Percentiles rank a stretch among this genome's conserved stretches.
These are phyloP conservation scores for Ctenochaetus hawaiiensis DNA, from an alignment of 2,797 vertebrate genomes.

Conservation along the genomic window DNA sequence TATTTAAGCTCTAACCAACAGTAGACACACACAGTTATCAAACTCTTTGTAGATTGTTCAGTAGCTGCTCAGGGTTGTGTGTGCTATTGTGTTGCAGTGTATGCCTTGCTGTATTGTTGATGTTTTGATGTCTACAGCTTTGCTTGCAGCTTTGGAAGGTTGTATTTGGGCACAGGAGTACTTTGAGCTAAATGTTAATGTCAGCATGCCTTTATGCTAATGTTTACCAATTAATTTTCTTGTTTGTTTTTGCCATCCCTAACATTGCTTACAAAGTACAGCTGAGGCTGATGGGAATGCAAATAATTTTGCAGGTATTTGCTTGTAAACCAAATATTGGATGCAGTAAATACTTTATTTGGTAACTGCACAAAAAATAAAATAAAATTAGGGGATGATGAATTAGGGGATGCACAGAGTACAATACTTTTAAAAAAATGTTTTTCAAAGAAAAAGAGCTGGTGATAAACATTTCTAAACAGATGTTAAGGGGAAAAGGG, in stretches of 20 bases:
- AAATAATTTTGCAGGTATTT: background rate
- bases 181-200: no score
- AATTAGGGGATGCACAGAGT: no score
- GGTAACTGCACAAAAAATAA: no score
- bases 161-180: no score
- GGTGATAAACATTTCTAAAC: background rate
- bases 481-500: background rate
- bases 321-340: background rate
- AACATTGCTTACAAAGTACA: background rate
- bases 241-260: no score
- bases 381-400: background rate
- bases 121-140: background rate
- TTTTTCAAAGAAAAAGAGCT: no score
- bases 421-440: no score
- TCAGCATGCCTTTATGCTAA: no score
- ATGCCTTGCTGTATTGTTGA: no score
- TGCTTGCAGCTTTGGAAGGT: no score
- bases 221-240: no score
- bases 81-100: background rate
- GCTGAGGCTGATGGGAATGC: background rate
- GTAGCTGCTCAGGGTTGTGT: conserved; percentile 11
- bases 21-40: conserved; percentile 44
- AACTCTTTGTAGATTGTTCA: conserved; percentile 25
- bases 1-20: conserved; percentile 53
- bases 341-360: background rate